Base-by-base conservation (phyloP, 1,140 invertebrate species). In the Eriosoma lanigerum region DNA sequence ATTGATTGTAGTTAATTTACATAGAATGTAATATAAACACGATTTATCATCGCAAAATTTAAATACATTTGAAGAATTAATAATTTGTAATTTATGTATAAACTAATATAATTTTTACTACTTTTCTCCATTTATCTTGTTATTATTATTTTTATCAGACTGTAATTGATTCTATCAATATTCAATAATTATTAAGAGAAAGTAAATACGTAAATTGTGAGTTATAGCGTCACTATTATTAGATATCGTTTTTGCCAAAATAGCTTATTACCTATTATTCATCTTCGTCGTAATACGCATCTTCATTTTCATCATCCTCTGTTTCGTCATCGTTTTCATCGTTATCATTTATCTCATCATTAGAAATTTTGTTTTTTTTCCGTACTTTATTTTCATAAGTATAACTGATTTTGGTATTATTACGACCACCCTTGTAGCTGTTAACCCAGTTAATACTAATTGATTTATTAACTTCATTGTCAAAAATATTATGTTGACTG, bases 1-100 rank as follows among this genome's bases (percentile, higher is more conserved):
- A 52, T 72, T 72, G 46, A 72, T 72, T 72, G 15, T 72, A 13
- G 68, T 70, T 26, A 46, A 26, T 50, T 68, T 68, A 70, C 8
- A 6, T 62, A 62, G 2, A 62, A 32, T 19, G 0, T 62, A 62
- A 5, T 62, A 70, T 50, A 29, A 50, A 50, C 17, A 19, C 3
- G 29, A 70, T 50, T 70, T 70, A 52, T 19, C 8, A 26, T 29
- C 17, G 3, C 4, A 19, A 72, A 72, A 24, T 66, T 21, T 1
- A 68, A 68, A 24, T 68, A 26, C 21, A 12, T 48, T 17, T 3
- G 10, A 68, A 9, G 13, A 26, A 68, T 26, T 38, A n/a, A 2
- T 68, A 68, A 68, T 26, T 1, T 9, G 32, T n/a, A n/a, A n/a
- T n/a, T n/a, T n/a, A n/a, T n/a, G n/a, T n/a, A n/a, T n/a, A n/a